A percentile compares a stretch with the other conserved stretches of the same genome.
These are phyloP conservation scores for Erythrolamprus reginae DNA, from an alignment of 2,113 vertebrate species.

Conservation along the genomic window DNA sequence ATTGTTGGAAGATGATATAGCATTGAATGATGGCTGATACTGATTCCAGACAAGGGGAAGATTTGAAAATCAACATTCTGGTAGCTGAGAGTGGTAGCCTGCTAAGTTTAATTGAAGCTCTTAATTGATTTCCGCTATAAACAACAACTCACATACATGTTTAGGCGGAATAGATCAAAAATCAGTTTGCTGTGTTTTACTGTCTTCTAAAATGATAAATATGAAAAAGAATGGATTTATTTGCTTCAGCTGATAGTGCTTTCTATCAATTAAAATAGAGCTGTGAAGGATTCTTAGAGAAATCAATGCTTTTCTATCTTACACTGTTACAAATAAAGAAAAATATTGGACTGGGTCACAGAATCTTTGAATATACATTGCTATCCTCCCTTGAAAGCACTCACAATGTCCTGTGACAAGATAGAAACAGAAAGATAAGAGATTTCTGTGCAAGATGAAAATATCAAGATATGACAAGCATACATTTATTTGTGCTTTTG, in stretches of 20 bases:
- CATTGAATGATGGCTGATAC: not conserved
- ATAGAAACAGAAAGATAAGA: not conserved
- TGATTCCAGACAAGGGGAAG: not conserved
- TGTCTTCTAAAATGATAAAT: not conserved
- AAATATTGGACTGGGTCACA: not conserved
- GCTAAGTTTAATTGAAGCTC: not conserved
- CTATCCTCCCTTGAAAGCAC: not conserved
- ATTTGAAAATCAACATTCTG: not conserved
- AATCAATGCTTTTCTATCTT: not conserved
- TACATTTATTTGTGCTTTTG: not conserved
- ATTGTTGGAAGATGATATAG: not conserved
- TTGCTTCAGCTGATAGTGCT: not conserved
- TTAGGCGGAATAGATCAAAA: not conserved
- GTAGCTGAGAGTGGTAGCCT: not conserved
- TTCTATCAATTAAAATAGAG: not conserved
- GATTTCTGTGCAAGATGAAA: not conserved
- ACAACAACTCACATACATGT: not conserved
- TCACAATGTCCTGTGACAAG: not conserved
- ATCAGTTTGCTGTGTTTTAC: not conserved
- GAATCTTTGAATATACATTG: not conserved
- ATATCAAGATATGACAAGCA: not conserved
- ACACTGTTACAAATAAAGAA: not conserved
- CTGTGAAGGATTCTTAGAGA: not conserved
- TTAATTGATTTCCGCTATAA: not conserved
- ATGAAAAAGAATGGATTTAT: not conserved